Conservation (phyloP, 2,113 vertebrate species). For the Numida meleagris region DNA sequence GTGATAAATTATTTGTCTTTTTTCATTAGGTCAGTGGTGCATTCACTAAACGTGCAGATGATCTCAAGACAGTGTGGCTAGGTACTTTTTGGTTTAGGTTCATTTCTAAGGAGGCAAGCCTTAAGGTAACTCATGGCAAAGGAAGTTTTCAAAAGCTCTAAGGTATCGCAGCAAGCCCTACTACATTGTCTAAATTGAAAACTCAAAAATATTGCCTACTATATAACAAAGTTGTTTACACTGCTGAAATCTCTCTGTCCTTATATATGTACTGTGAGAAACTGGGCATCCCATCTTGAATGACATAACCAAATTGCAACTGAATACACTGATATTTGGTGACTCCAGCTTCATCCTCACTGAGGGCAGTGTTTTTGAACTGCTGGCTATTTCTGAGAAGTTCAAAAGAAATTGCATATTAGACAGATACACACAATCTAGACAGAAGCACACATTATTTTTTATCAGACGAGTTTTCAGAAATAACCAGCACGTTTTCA, state of each 20-base stretch:
- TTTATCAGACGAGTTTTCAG: constrained; percentile 20
- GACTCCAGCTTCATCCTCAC: background rate
- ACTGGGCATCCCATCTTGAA: background rate
- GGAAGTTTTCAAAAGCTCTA: background rate
- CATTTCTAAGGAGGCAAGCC: background rate
- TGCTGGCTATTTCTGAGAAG: background rate
- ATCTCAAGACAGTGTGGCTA: background rate
- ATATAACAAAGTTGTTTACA: background rate
- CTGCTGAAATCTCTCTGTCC: background rate
- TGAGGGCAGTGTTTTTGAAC: background rate
- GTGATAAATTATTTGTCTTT: background rate
- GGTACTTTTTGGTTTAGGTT: background rate
- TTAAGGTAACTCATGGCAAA: background rate
- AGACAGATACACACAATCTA: background rate
- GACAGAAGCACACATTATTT: background rate
- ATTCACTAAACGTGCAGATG: background rate
- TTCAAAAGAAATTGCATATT: background rate
- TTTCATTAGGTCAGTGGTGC: background rate
- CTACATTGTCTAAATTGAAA: background rate
- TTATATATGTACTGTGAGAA: background rate
- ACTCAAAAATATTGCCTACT: background rate
- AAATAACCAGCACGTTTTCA: constrained; percentile 19
- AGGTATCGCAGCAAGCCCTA: background rate
- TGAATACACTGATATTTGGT: background rate
- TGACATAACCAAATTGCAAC: background rate